Evolutionary conservation across 2,113 vertebrate species (phyloP).

Genomic region (Onychorhynchus coronatus): DNA sequence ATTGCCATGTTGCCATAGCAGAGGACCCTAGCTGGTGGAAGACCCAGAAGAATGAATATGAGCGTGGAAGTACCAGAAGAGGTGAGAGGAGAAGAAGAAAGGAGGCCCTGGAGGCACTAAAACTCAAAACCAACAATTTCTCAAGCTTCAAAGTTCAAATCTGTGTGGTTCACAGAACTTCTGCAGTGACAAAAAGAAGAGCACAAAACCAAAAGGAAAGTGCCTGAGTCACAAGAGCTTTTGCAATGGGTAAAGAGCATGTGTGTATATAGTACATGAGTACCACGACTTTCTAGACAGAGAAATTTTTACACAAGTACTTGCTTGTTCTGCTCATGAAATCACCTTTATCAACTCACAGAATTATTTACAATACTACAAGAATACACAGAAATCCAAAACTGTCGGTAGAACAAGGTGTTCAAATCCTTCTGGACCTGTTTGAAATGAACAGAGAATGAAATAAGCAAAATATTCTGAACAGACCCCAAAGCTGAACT

Average conservation of each 20-base stretch:
- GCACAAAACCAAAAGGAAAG: not conserved
- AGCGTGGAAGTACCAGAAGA: not conserved
- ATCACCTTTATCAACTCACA: not conserved
- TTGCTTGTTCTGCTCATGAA: not conserved
- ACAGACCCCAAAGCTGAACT: not conserved
- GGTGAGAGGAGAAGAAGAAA: not conserved
- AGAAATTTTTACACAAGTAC: not conserved
- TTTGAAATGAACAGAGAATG: not conserved
- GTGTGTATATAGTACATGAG: not conserved
- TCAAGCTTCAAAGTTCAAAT: not conserved
- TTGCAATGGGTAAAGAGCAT: not conserved
- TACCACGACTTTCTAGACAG: not conserved
- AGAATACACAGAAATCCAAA: not conserved
- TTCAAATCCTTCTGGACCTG: not conserved
- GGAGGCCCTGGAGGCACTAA: not conserved
- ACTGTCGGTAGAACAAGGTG: not conserved
- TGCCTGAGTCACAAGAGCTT: not conserved
- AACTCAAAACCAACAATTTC: not conserved
- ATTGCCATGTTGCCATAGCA: fast-evolving
- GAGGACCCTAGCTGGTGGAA: not conserved
- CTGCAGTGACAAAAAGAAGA: not conserved
- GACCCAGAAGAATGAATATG: not conserved
- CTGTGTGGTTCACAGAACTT: not conserved
- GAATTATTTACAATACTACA: not conserved
- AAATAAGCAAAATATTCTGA: not conserved